Percentiles rank a stretch among this genome's conserved stretches.
phyloP scores from a whole-genome alignment of 1,140 invertebrate species.

The Aphis gossypii region DNA sequence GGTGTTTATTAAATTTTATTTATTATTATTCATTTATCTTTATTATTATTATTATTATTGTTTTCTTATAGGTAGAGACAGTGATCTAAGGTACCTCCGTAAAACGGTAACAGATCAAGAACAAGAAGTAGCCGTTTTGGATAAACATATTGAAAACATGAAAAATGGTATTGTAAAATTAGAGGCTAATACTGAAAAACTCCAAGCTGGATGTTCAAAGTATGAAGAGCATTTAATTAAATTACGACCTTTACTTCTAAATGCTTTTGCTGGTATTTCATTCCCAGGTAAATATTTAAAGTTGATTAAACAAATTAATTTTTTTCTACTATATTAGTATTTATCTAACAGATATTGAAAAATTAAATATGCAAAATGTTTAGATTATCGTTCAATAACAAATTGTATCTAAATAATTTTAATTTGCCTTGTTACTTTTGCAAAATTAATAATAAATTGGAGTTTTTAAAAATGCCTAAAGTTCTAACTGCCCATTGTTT shows the following conservation, averaged over 20 bases:
- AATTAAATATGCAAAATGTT: conserved; percentile 9
- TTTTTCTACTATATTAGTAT: neutral
- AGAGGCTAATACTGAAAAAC: conserved; percentile 78
- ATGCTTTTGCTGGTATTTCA: conserved; percentile 72
- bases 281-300: conserved; percentile 70
- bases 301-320: neutral
- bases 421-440: conserved; percentile 16
- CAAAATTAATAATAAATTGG: neutral
- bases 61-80: conserved; percentile 74
- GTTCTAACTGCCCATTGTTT: conserved; percentile 35
- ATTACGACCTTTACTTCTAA: conserved; percentile 73
- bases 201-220: conserved; percentile 78
- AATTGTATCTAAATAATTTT: conserved; percentile 24
- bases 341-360: neutral
- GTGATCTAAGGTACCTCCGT: conserved; percentile 84
- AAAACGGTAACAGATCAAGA: conserved; percentile 93
- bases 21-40: neutral
- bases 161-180: conserved; percentile 77
- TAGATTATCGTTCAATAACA: conserved; percentile 22
- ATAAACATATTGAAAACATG: conserved; percentile 93
- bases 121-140: conserved; percentile 91
- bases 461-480: conserved; percentile 38
- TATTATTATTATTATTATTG: neutral
- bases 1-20: neutral
- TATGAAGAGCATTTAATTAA: conserved; percentile 80